Percentiles rank a stretch among this genome's conserved stretches.
Conservation (phyloP, 1,140 invertebrate species). For the Euura lappo region DNA sequence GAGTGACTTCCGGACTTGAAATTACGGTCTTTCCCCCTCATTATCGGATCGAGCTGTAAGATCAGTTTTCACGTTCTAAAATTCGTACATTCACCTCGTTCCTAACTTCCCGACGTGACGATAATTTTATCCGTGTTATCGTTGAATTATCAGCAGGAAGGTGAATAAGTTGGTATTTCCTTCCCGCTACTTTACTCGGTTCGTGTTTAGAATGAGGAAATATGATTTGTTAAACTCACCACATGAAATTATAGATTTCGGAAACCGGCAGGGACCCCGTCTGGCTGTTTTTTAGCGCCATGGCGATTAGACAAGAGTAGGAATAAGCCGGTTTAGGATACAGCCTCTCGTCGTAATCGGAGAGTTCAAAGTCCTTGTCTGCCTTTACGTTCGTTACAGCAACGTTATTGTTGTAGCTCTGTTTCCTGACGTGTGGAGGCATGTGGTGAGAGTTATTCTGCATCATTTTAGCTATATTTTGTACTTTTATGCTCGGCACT, state of each 20-base stretch:
- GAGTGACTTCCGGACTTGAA: neutral
- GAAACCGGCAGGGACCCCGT: constrained; percentile 94
- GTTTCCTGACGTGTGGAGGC: constrained; percentile 52
- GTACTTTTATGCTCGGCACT: constrained; percentile 55
- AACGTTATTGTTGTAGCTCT: constrained; percentile 58
- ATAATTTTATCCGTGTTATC: no score
- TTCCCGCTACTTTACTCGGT: no score
- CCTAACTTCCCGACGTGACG: no score
- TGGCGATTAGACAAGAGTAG: constrained; percentile 96
- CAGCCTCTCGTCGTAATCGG: constrained; percentile 68
- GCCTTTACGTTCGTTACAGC: constrained; percentile 41
- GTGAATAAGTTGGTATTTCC: no score
- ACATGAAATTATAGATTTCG: constrained; percentile 99
- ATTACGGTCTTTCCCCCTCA: neutral
- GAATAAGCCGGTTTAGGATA: constrained; percentile 98
- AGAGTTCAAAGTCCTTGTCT: constrained; percentile 48
- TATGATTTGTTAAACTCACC: constrained; percentile 67
- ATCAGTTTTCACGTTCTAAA: no score
- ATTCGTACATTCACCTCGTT: no score
- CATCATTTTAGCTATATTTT: constrained; percentile 55
- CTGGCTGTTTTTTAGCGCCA: constrained; percentile 95
- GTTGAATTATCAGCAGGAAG: no score
- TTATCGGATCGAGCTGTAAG: no score
- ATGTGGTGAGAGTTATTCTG: constrained; percentile 35
- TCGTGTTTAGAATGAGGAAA: no score